phyloP scores from a whole-genome alignment of 2,888 invertebrate species.

The Drosophila falleni region DNA sequence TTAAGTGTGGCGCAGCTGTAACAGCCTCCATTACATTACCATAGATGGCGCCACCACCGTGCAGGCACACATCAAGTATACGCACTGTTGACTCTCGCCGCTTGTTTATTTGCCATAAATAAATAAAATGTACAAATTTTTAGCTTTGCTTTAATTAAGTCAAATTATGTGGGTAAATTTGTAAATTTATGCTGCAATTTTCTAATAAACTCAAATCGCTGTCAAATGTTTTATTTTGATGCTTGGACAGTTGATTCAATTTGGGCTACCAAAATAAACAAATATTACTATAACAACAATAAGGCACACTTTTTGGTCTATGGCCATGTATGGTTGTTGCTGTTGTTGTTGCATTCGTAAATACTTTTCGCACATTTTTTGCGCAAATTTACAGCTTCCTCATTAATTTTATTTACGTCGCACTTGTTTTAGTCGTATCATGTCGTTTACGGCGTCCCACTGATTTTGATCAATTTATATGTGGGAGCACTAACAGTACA shows the following conservation, averaged over 20 bases:
- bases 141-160: constrained; percentile 10
- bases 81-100: constrained; percentile 34
- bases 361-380: constrained; percentile 64
- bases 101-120: constrained; percentile 25
- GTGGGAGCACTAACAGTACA: constrained; percentile 52
- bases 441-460: constrained; percentile 60
- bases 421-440: constrained; percentile 46
- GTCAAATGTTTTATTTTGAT: constrained; percentile 19
- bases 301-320: constrained; percentile 24
- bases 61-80: constrained; percentile 35
- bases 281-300: constrained; percentile 7
- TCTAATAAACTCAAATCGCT: constrained; percentile 49
- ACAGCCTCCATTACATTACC: background rate
- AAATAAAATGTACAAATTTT: constrained; percentile 22
- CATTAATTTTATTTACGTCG: constrained; percentile 67
- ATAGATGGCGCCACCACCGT: constrained; percentile 46
- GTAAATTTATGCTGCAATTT: constrained; percentile 46
- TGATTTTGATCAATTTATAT: constrained; percentile 70
- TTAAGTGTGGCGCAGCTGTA: constrained; percentile 24
- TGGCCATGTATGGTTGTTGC: constrained; percentile 9
- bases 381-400: constrained; percentile 75
- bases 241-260: constrained; percentile 29
- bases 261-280: constrained; percentile 19
- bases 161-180: constrained; percentile 23
- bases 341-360: constrained; percentile 33